Evolutionary conservation across 2,113 vertebrate species (phyloP), one percentile per base, ranked within the genome.

Genomic region (Platanista minor): DNA sequence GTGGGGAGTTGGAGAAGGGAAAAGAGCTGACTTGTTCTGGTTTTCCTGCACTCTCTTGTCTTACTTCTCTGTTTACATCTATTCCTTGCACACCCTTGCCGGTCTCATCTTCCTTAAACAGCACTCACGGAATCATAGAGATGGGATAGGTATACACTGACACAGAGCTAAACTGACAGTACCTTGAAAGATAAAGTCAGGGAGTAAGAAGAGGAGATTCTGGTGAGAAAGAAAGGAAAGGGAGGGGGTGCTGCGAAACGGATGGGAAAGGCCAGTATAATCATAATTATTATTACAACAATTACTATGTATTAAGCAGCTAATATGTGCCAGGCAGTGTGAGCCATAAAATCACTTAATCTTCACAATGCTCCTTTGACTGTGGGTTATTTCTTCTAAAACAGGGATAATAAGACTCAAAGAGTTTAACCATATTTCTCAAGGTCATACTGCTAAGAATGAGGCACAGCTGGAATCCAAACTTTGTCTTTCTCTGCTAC

Each of bases 131-230:
- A 54, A 59, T 94, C 59, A 64, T 12, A 87, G 87, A 72, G 29
- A 67, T 15, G 43, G 86, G 49, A 80, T 12, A 62, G 66, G 69
- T 41, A 36, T 27, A 18, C 10, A 39, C 0, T 46, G 39, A 78
- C 43, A 33, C 6, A 74, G 62, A 80, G 29, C 90, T 94, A 96
- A 72, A n/a, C 54, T 91, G 78, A 33, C n/a, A 41, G 64, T 57
- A 27, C 39, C 81, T 67, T 57, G 66, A 39, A 72, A 57, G 41
- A 66, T 59, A 43, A 87, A 89, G 6, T 57, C 31, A 71, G 77
- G 41, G 9, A 69, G 5, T 59, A 75, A 72, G 59, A 81, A 64
- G 43, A 92, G 52, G 43, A 92, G 52, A 87, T 29, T 36, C 17
- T 57, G 36, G 8, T 54, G 69, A 78, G 64, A 71, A 5, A 31